Evolutionary conservation across 2,113 vertebrate species (phyloP).

Genomic region (Strix uralensis): DNA sequence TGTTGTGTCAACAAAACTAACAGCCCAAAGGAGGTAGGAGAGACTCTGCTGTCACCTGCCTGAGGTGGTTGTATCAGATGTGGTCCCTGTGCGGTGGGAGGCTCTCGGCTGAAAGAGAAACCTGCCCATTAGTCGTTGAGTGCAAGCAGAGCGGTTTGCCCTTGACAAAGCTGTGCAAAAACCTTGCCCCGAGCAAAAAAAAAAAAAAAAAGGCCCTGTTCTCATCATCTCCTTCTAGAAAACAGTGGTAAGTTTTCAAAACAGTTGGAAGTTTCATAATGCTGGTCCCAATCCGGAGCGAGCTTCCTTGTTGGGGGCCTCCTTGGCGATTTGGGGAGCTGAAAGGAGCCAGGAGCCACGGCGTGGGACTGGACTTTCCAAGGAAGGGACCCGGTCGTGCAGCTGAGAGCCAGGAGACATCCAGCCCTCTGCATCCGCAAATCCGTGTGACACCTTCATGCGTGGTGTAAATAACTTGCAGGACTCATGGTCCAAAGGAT

Average conservation of each 20-base stretch:
- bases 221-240: not conserved
- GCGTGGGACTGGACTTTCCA: fast-evolving
- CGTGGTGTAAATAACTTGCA: fast-evolving
- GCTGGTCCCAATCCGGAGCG: fast-evolving
- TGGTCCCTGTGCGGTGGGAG: not conserved
- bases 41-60: not conserved
- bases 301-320: not conserved
- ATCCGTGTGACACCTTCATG: fast-evolving
- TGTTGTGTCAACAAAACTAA: conserved; percentile 46
- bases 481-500: not conserved
- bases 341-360: fast-evolving
- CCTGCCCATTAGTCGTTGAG: not conserved
- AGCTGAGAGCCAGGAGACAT: not conserved
- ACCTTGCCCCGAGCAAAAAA: not conserved
- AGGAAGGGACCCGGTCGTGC: fast-evolving
- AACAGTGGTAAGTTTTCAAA: not conserved
- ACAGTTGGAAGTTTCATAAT: not conserved
- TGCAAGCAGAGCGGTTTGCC: not conserved
- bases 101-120: not conserved
- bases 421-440: not conserved
- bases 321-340: not conserved
- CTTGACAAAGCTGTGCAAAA: not conserved
- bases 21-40: not conserved
- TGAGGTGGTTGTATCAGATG: conserved; percentile 2
- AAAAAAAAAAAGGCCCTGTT: not conserved